These are phyloP conservation scores for Plagodis pulveraria DNA, from an alignment of 2,888 invertebrate species.

Conservation along the genomic window DNA sequence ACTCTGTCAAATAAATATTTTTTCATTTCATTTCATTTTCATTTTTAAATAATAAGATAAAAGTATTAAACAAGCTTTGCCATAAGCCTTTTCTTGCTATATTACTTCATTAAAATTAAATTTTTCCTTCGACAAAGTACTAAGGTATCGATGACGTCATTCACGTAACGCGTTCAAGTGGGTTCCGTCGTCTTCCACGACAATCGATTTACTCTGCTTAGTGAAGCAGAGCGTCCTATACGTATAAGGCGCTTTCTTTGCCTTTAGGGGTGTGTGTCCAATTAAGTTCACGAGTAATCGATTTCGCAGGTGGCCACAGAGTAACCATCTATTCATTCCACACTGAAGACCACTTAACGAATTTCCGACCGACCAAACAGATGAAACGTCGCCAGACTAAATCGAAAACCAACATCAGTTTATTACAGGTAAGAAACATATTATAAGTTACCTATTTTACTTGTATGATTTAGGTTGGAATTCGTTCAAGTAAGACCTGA, in stretches of 20 bases:
- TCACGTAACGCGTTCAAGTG: constrained; percentile 1
- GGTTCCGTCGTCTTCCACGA: constrained; percentile 2
- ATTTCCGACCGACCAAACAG: constrained; percentile 85
- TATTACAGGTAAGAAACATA: constrained; percentile 63
- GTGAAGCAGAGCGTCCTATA: constrained; percentile 1
- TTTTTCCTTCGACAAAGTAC: background rate
- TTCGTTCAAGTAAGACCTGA: too few species aligned
- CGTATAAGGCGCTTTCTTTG: background rate
- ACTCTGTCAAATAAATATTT: too few species aligned
- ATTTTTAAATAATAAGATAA: too few species aligned
- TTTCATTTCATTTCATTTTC: too few species aligned
- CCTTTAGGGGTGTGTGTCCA: background rate
- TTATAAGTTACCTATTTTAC: too few species aligned
- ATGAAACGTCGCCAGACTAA: constrained; percentile 83
- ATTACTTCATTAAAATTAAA: background rate
- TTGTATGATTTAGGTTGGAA: too few species aligned
- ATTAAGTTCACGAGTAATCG: constrained; percentile 9
- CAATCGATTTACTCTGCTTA: constrained; percentile 7
- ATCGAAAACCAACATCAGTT: constrained; percentile 82
- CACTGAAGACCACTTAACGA: constrained; percentile 88
- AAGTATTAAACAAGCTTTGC: too few species aligned
- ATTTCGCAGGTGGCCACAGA: constrained; percentile 87
- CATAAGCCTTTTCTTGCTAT: background rate
- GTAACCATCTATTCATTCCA: constrained; percentile 95
- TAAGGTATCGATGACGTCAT: constrained; percentile 3